phyloP scores from a whole-genome alignment of 2,113 vertebrate genomes.

The Cyanoderma ruficeps region DNA sequence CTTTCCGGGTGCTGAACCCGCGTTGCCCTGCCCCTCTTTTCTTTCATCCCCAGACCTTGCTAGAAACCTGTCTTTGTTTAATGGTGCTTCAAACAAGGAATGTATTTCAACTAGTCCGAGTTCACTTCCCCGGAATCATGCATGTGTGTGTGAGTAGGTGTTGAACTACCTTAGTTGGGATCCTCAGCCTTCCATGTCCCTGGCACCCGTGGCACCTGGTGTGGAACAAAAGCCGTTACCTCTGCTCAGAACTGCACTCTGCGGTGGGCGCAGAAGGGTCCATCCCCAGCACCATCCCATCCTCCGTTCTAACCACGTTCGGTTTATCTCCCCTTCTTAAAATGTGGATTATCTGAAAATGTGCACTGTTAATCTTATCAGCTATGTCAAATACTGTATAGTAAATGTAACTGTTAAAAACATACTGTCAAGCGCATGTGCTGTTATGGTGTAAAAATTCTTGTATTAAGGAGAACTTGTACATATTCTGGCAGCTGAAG shows the following conservation, averaged over 20 bases:
- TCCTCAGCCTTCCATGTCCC: conserved; percentile 28
- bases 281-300: conserved; percentile 4
- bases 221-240: conserved; percentile 49
- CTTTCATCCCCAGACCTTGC: conserved; percentile 39
- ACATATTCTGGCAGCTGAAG: conserved; percentile 70
- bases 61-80: conserved; percentile 62
- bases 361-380: conserved; percentile 60
- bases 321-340: not conserved
- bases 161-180: conserved; percentile 18
- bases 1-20: conserved; percentile 2
- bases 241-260: conserved; percentile 64
- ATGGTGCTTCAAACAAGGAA: conserved; percentile 73
- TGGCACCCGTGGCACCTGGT: not conserved
- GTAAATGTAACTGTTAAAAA: conserved; percentile 60
- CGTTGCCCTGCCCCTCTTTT: not conserved
- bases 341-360: conserved; percentile 49
- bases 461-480: conserved; percentile 45
- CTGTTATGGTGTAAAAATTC: conserved; percentile 54
- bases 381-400: conserved; percentile 41
- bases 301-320: not conserved
- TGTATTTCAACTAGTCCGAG: conserved; percentile 60
- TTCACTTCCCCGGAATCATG: conserved; percentile 47
- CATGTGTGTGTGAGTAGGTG: conserved; percentile 59
- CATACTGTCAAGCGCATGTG: conserved; percentile 52
- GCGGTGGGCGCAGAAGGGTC: conserved; percentile 40